Evolutionary conservation across 2,888 invertebrate species (phyloP), one percentile per base, ranked within the genome.

Genomic region (Pogonocherus hispidulus): DNA sequence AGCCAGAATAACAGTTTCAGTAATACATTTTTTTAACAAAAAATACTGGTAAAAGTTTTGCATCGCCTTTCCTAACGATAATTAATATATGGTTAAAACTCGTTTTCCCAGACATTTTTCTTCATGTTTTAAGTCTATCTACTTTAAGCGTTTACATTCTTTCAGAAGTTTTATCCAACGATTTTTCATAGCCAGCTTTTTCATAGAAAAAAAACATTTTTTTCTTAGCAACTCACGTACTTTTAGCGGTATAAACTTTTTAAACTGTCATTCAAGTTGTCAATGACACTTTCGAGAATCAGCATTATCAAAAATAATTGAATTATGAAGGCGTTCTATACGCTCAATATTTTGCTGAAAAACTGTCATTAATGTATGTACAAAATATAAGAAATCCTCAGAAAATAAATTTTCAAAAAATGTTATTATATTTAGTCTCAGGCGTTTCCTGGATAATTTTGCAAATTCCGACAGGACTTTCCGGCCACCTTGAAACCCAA

Each of bases 181-280:
- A 14, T n/a, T 44, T n/a, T 5, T 14, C 2, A 18, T 44, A 44
- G 5, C 2, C 14, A 1, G 44, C 0, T 6, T 14, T 14, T 1
- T 6, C 8, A 44, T 44, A 44, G 6, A 44, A 4, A n/a, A n/a
- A n/a, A n/a, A n/a, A n/a, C n/a, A n/a, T n/a, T n/a, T 18, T 60
- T 60, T 60, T 23, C 47, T 59, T 59, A 46, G 6, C 14, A 59
- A 18, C 46, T 59, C 59, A 1, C 18, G 46, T 3, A 59, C 46
- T 19, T 59, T 46, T 11, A 59, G 19, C 0, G 41, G 59, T 20
- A 46, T 59, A 14, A 44, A 44, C 8, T 44, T 44, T 2, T n/a
- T n/a, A n/a, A n/a, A n/a, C n/a, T n/a, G n/a, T n/a, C n/a, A n/a
- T n/a, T n/a, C n/a, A 44, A 44, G 8, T 3, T 14, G 8, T 3